Evolutionary conservation across 2,113 vertebrate species (phyloP), one percentile per base, ranked within the genome.

Genomic region (Salminus brasiliensis): DNA sequence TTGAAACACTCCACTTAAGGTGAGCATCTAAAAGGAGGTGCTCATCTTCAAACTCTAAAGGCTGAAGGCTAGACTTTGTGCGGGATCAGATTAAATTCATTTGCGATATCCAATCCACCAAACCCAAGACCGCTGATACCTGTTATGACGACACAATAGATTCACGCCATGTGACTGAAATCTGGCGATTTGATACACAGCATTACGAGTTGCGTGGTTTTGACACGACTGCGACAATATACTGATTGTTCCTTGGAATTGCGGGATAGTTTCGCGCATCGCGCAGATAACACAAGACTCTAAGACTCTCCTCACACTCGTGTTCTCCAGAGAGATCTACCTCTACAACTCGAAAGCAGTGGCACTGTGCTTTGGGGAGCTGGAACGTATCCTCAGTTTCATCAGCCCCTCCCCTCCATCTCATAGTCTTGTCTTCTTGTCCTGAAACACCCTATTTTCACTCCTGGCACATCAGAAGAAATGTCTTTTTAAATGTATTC

Each of bases 261-360:
- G 52, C 21, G 25, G 52, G 21, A 25, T 55, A 25, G 52, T 11
- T 25, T 25, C 9, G 47, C 47, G 21, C 12, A 13, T 15, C 13
- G 41, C 11, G 47, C 30, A 36, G 2, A 47, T 23, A 49, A 47
- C 30, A 25, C 1, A 23, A 16, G 47, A 25, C 63, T 21, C 9
- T 13, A 47, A 62, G 16, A 2, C 2, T 15, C 16, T 30, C 49
- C n/a, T 39, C 55, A 36, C 52, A 23, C 7, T 55, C 52, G 1
- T n/a, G 11, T 55, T 76, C 74, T 55, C 32, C 11, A 27, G 16
- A 41, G 68, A 72, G 34, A 65, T 66, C 59, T 73, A 72, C 77
- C 57, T 79, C 77, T n/a, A 53, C 16, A 34, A 63, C 41, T 60
- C 4, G 12, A 72, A 23, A 55, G 63, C n/a, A 23, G 32, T 45